Evolutionary conservation across 2,888 invertebrate species (phyloP).

Genomic region (Drosophila barbarae): DNA sequence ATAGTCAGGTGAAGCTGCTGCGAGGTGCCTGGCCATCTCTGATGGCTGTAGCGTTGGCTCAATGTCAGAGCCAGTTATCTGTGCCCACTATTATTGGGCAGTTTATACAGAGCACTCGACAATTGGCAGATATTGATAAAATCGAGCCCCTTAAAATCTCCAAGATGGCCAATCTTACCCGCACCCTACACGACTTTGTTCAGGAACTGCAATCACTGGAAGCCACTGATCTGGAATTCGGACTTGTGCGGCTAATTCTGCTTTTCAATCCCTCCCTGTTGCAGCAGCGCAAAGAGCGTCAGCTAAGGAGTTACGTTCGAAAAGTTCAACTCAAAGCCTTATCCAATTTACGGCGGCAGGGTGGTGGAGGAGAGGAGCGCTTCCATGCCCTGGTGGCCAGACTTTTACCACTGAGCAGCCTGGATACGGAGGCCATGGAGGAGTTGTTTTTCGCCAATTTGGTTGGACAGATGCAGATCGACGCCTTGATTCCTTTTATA

Average conservation of each 20-base stretch:
- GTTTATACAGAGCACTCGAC: constrained; percentile 82
- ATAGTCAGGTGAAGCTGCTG: constrained; percentile 90
- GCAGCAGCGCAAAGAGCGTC: constrained; percentile 71
- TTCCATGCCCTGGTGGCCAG: constrained; percentile 81
- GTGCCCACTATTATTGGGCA: constrained; percentile 90
- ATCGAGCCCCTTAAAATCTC: constrained; percentile 88
- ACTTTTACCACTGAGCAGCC: constrained; percentile 86
- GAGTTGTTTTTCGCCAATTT: constrained; percentile 95
- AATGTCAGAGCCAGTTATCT: constrained; percentile 87
- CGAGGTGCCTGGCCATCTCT: constrained; percentile 95
- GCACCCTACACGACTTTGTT: constrained; percentile 90
- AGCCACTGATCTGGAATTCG: constrained; percentile 91
- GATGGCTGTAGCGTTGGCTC: constrained; percentile 93
- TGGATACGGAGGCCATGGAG: constrained; percentile 89
- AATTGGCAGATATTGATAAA: constrained; percentile 82
- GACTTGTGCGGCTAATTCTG: constrained; percentile 90
- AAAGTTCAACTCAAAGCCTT: constrained; percentile 76
- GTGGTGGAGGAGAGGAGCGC: constrained; percentile 79
- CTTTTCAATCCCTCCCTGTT: constrained; percentile 88
- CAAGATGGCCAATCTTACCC: constrained; percentile 88
- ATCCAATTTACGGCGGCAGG: constrained; percentile 64
- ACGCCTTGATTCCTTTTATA: constrained; percentile 96
- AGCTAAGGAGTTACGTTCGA: constrained; percentile 68
- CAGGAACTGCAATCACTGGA: constrained; percentile 86
- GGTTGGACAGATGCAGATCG: constrained; percentile 95